Base-by-base conservation (phyloP, 2,113 vertebrate species). In the Thunnus maccoyii region DNA sequence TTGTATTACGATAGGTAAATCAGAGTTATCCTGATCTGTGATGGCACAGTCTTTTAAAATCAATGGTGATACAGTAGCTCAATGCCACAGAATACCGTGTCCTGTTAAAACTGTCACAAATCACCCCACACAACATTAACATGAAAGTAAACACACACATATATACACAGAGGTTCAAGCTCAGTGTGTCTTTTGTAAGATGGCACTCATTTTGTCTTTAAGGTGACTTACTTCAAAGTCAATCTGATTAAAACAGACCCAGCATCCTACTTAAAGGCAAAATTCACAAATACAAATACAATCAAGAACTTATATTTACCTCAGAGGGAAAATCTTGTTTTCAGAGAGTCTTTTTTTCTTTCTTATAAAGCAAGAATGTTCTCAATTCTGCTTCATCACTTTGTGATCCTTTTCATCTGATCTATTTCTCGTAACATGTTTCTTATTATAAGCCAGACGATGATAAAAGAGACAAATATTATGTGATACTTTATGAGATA, bases 221-320 rank as follows among this genome's bases (percentile, higher is more conserved):
- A 30, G 27, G 27, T 30, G 27, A 4, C 2, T 30, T 30, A 30
- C 27, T 30, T 30, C 27, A 30, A 30, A 30, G 27, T 30, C 27
- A 30, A 30, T 30, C 27, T 30, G 27, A 22, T 36, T 36, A 5
- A 36, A 36, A 36, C 32, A 36, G 32, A 36, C 32, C 1, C 32
- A 7, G 32, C 4, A 36, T 41, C 36, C 36, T 41, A 9, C 36
- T 41, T 41, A 54, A 70, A 63, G 30, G 9, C 17, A 72, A 69
- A 78, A 63, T 30, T 20, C n/a, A 75, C 63, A 78, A 50, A 68
- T 50, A 75, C 63, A 78, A 50, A 68, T 50, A 13, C 25, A 72
- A 44, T 32, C 55, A 50, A 18, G 60, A 56, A 30, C 27, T 57
- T 17, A 8, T 36, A 50, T 56, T 63, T 11, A 41, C 36, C 47